Evolutionary conservation across 1,140 invertebrate species (phyloP).

Genomic region (Chionoecetes opilio): DNA sequence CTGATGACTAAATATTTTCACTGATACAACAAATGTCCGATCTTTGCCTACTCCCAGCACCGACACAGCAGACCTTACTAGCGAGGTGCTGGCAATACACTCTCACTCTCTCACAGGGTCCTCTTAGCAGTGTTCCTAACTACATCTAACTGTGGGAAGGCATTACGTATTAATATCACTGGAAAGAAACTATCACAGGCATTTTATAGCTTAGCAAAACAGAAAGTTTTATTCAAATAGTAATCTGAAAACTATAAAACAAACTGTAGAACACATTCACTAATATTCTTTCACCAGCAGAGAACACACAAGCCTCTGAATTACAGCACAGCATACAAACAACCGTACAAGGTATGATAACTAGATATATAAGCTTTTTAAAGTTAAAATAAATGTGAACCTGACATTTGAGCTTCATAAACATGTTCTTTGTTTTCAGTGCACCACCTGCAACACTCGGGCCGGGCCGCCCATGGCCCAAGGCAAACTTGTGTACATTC

Average conservation of each 20-base stretch:
- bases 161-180: constrained; percentile 14
- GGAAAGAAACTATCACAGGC: constrained; percentile 19
- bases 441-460: neutral
- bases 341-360: constrained; percentile 1
- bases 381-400: neutral
- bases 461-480: neutral
- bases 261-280: constrained; percentile 1
- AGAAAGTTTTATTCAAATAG: neutral
- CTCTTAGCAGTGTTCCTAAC: neutral
- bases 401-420: constrained; percentile 13
- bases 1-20: neutral
- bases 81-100: neutral
- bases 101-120: neutral
- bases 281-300: neutral
- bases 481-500: neutral
- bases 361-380: neutral
- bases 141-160: neutral
- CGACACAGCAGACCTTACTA: neutral
- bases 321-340: constrained; percentile 16
- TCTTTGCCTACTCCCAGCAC: neutral
- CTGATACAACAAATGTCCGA: neutral
- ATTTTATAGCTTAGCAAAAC: neutral
- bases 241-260: constrained; percentile 11
- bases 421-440: neutral
- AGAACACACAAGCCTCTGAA: constrained; percentile 6